A percentile compares a stretch with the other conserved stretches of the same genome.
Evolutionary conservation across 2,888 invertebrate genomes (phyloP).

Genomic region (Timema cristinae): DNA sequence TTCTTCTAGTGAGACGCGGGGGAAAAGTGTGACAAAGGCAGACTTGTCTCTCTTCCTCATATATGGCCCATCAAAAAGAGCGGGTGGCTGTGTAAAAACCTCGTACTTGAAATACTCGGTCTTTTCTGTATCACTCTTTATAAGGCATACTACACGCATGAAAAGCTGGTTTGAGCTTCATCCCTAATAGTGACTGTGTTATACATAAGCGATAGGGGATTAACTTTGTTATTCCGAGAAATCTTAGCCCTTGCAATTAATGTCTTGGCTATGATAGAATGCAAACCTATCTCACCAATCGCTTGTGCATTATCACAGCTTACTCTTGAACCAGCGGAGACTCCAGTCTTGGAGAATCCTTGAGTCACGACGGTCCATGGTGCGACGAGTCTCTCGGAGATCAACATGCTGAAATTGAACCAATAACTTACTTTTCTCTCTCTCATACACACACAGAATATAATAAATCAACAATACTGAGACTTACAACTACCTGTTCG

Average conservation of each 20-base stretch:
- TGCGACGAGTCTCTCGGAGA: neutral
- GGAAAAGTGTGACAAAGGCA: neutral
- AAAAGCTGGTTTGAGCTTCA: neutral
- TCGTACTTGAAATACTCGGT: slow-evolving; percentile 3
- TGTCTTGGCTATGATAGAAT: no score
- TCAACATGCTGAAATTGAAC: no score
- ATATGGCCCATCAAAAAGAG: neutral
- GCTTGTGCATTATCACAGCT: no score
- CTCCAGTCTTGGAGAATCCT: neutral
- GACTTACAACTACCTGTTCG: neutral
- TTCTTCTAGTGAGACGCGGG: neutral
- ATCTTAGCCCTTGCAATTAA: neutral
- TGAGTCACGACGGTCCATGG: neutral
- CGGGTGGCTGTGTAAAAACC: neutral
- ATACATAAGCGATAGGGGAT: neutral
- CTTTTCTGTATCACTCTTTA: slow-evolving; percentile 6
- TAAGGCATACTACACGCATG: slow-evolving; percentile 5
- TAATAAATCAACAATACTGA: neutral
- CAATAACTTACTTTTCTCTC: neutral
- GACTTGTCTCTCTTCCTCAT: neutral
- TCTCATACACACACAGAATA: neutral
- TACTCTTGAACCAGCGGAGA: no score
- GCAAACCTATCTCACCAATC: no score
- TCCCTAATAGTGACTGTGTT: neutral
- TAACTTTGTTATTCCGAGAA: neutral